These are phyloP conservation scores for Benitochromis conjunctus DNA, from an alignment of 2,113 vertebrate species.

Conservation along the genomic window DNA sequence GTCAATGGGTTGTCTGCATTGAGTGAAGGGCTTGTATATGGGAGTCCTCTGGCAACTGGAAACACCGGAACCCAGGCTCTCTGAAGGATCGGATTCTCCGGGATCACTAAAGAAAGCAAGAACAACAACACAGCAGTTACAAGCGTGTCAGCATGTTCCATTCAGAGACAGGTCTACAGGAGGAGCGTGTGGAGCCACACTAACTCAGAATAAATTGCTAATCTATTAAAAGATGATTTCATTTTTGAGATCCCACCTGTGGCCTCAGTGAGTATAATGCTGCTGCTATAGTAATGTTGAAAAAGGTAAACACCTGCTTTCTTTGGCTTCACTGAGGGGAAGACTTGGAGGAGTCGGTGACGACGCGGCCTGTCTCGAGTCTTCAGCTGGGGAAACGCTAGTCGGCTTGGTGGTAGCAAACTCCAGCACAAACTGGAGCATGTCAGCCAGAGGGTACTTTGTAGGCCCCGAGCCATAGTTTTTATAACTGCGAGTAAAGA, in stretches of 20 bases:
- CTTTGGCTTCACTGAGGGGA: constrained; percentile 45
- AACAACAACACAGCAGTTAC: rapidly evolving
- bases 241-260: neutral
- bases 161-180: neutral
- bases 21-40: constrained; percentile 56
- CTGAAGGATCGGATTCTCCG: constrained; percentile 22
- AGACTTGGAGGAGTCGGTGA: constrained; percentile 16
- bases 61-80: constrained; percentile 38
- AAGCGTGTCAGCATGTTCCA: neutral
- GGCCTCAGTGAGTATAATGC: neutral
- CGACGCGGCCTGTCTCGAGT: neutral
- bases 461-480: constrained; percentile 86
- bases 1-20: constrained; percentile 60
- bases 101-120: constrained; percentile 46
- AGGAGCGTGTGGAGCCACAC: neutral
- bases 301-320: constrained; percentile 29
- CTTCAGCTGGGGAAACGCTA: constrained; percentile 46
- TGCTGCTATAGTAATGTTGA: neutral
- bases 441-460: constrained; percentile 87
- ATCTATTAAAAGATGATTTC: neutral
- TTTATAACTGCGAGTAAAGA: constrained; percentile 78
- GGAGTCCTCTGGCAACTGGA: constrained; percentile 52
- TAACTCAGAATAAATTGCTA: neutral
- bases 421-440: constrained; percentile 92
- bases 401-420: constrained; percentile 82